These are phyloP conservation scores for Macaria notata DNA, from an alignment of 2,888 invertebrate genomes.

Conservation along the genomic window DNA sequence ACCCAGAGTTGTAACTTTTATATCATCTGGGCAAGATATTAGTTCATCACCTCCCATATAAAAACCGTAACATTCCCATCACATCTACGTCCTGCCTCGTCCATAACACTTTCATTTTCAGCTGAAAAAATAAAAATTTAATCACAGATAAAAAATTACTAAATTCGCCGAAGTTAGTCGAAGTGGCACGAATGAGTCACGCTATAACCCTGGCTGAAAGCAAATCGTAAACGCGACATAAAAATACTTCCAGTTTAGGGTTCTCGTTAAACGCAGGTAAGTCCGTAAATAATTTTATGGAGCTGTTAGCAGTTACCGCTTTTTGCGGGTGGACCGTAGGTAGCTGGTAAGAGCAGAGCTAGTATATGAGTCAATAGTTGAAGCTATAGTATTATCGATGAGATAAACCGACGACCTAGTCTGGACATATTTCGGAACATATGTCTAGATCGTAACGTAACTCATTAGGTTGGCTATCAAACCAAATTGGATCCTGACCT, in stretches of 20 bases:
- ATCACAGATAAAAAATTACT: constrained; percentile 13
- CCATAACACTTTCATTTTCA: constrained; percentile 8
- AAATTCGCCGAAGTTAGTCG: constrained; percentile 9
- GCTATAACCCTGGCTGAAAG: constrained; percentile 26
- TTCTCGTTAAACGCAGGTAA: constrained; percentile 62
- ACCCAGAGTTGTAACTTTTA: no score
- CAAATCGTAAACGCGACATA: constrained; percentile 55
- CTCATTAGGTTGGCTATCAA: no score
- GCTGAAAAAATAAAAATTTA: constrained; percentile 15
- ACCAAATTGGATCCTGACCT: no score
- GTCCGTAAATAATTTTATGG: constrained; percentile 66
- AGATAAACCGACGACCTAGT: no score
- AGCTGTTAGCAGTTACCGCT: constrained; percentile 30
- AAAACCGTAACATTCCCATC: no score
- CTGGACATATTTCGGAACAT: no score
- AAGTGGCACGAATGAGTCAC: constrained; percentile 17
- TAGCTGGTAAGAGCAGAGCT: constrained; percentile 7
- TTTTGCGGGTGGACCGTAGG: constrained; percentile 29
- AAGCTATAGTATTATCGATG: no score
- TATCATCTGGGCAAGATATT: no score
- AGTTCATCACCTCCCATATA: no score
- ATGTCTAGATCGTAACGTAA: no score
- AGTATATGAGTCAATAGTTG: no score
- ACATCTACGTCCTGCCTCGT: neutral
- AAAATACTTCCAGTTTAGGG: constrained; percentile 67